Evolutionary conservation across 2,797 vertebrate species (phyloP).

Genomic region (Zalophus californianus): DNA sequence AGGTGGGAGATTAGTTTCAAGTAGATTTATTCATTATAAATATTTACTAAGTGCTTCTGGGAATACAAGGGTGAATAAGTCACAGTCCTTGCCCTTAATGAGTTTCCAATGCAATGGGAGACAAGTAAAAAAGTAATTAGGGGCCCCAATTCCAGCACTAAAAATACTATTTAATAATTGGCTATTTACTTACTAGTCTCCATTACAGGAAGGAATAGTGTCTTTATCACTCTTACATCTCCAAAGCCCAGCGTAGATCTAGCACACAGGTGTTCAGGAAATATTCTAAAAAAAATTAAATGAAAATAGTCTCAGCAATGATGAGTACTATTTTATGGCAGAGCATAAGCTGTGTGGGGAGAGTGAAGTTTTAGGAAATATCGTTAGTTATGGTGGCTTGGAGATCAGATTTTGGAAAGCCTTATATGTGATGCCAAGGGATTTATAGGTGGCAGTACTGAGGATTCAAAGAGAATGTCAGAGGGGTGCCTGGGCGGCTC

Average conservation of each 20-base stretch:
- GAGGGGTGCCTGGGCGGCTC: not conserved
- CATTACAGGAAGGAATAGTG: not conserved
- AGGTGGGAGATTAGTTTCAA: not conserved
- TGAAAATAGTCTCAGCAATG: not conserved
- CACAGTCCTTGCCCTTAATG: not conserved
- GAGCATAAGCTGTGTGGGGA: not conserved
- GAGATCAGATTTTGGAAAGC: not conserved
- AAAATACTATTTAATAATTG: not conserved
- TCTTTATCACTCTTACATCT: not conserved
- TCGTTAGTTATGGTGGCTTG: not conserved
- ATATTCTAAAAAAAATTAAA: not conserved
- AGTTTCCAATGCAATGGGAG: not conserved
- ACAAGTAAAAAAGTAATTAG: not conserved
- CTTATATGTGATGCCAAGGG: not conserved
- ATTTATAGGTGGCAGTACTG: not conserved
- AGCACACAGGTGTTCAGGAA: not conserved
- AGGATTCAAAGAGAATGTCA: not conserved
- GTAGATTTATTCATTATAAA: not conserved
- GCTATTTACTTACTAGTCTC: not conserved
- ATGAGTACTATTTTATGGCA: not conserved
- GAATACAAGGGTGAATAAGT: not conserved
- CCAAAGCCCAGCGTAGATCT: not conserved
- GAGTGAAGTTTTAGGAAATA: not conserved
- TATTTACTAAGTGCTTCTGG: conserved; percentile 20
- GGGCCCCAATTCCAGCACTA: not conserved